Conservation (phyloP, 2,113 vertebrate genomes). For the Dromaius novaehollandiae region DNA sequence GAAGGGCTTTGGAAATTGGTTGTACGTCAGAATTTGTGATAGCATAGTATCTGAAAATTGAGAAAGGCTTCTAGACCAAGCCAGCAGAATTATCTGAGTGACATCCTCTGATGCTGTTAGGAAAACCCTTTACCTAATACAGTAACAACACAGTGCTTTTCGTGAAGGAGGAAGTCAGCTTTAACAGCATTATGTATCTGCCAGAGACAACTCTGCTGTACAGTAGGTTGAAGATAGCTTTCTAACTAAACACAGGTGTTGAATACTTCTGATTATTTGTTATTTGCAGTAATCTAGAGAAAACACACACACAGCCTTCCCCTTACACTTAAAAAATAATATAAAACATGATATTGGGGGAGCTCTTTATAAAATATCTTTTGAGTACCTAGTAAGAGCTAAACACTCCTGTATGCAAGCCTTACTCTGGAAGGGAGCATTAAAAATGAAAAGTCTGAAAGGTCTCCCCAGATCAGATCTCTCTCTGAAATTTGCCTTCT, state of each 20-base stretch:
- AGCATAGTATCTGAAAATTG: neutral
- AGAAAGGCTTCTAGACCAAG: neutral
- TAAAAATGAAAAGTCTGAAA: neutral
- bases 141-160: neutral
- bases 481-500: neutral
- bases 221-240: conserved; percentile 11
- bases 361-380: neutral
- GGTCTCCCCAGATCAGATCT: neutral
- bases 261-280: neutral
- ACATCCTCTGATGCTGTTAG: neutral
- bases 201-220: neutral
- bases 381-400: neutral
- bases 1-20: neutral
- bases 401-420: neutral
- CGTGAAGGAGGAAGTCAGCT: neutral
- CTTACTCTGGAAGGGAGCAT: neutral
- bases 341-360: neutral
- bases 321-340: neutral
- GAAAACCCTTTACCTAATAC: neutral
- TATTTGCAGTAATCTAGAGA: neutral
- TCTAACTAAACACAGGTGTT: neutral
- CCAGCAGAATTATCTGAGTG: rapidly evolving
- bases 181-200: neutral
- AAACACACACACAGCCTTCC: neutral
- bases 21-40: neutral